A percentile compares a stretch with the other conserved stretches of the same genome.
Evolutionary conservation across 2,113 vertebrate species (phyloP).

Genomic region (Hemibagrus wyckioides): DNA sequence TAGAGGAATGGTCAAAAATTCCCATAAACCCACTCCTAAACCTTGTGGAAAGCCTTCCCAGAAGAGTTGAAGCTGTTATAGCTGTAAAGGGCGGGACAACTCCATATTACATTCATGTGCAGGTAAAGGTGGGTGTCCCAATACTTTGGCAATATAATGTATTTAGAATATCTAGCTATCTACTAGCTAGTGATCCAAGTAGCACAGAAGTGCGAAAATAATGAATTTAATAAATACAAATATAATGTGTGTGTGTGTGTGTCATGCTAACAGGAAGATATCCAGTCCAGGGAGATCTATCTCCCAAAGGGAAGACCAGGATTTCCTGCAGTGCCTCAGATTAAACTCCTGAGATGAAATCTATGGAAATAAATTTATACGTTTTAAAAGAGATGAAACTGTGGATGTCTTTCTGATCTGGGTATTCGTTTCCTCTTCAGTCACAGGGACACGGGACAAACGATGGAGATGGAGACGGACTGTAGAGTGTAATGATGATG

Average conservation of each 20-base stretch:
- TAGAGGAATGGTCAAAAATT: no score
- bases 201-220: no score
- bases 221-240: background rate
- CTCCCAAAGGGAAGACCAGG: slow-evolving; percentile 8
- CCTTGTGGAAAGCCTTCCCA: no score
- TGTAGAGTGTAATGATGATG: background rate
- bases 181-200: no score
- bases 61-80: no score
- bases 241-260: background rate
- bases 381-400: background rate
- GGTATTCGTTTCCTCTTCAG: background rate
- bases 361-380: background rate
- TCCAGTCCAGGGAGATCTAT: background rate
- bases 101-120: no score
- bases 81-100: no score
- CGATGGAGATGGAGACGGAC: background rate
- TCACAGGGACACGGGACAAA: background rate
- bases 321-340: slow-evolving; percentile 20
- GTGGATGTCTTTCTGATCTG: background rate
- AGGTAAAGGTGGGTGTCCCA: no score
- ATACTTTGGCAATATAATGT: no score
- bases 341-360: background rate
- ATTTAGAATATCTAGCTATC: no score
- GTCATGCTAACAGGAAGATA: background rate
- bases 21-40: no score